phyloP scores from a whole-genome alignment of 2,113 vertebrate genomes.

The Gymnobelideus leadbeateri region DNA sequence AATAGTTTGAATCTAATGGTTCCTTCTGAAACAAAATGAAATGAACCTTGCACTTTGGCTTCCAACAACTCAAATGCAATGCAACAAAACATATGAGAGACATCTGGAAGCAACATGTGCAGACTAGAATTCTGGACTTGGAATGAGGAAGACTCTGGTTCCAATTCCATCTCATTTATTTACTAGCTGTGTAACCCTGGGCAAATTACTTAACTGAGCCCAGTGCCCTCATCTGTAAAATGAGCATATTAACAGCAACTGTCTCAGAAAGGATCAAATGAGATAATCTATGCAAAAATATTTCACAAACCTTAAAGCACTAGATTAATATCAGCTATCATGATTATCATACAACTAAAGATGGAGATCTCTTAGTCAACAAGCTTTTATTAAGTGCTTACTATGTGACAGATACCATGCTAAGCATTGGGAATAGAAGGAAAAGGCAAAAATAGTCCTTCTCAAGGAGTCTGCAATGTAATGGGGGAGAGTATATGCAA shows the following conservation, averaged over 20 bases:
- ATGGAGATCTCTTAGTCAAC: background rate
- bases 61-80: background rate
- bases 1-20: background rate
- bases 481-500: background rate
- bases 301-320: background rate
- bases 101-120: background rate
- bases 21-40: background rate
- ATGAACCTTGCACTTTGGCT: background rate
- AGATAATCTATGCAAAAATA: background rate
- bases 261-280: background rate
- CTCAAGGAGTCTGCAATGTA: background rate
- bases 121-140: background rate
- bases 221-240: background rate
- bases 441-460: background rate
- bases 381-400: background rate
- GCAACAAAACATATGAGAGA: background rate
- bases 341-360: background rate
- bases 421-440: background rate
- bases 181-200: background rate
- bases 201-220: background rate
- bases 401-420: background rate
- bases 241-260: background rate
- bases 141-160: background rate
- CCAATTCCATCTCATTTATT: background rate
- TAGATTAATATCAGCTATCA: background rate